Base-by-base conservation (phyloP, 2,888 invertebrate species). In the Drosophila monieri region DNA sequence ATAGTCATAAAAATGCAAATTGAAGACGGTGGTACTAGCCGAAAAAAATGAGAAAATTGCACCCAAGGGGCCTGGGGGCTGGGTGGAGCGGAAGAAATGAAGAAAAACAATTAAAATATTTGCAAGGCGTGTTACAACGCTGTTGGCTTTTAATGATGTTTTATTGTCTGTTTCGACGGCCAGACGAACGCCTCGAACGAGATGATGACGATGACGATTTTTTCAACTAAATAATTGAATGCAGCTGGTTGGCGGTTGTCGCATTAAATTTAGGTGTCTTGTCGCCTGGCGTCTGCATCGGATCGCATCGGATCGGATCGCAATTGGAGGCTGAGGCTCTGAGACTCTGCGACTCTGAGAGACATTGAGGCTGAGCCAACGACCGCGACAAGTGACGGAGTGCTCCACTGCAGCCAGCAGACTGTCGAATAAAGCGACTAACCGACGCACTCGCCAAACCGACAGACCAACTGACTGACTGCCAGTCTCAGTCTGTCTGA, bases 221-320 rank as follows among this genome's bases (percentile, higher is more conserved):
- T 84, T 87, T 89, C 79, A 73, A 73, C 84, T 89, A 88, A 89
- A 89, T 89, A 89, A 89, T 89, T 89, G 89, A 89, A 89, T 89
- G 89, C 89, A 89, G 89, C 89, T 89, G 89, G 81, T 80, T 84
- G 86, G 70, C 86, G 81, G 88, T 86, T 89, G 86, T 89, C 86
- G 88, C 86, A 85, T 84, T 80, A 86, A 86, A 88, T 88, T 88
- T 88, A 86, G 88, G 88, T 85, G 88, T 85, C 87, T 85, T 67
- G 73, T 64, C 68, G 56, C 59, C 64, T 70, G 69, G 71, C 66
- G 61, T 64, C 56, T 60, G 73, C 51, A 65, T 59, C 47, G 55
- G 32, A 46, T 47, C 37, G 58, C 32, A 9, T 51, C 32, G 39
- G 15, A 41, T 41, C 41, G 67, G 44, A 57, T 55, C 56, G 66